A percentile compares a stretch with the other conserved stretches of the same genome.
These are phyloP conservation scores for Mallotus villosus DNA, from an alignment of 2,797 vertebrate species.

Conservation along the genomic window DNA sequence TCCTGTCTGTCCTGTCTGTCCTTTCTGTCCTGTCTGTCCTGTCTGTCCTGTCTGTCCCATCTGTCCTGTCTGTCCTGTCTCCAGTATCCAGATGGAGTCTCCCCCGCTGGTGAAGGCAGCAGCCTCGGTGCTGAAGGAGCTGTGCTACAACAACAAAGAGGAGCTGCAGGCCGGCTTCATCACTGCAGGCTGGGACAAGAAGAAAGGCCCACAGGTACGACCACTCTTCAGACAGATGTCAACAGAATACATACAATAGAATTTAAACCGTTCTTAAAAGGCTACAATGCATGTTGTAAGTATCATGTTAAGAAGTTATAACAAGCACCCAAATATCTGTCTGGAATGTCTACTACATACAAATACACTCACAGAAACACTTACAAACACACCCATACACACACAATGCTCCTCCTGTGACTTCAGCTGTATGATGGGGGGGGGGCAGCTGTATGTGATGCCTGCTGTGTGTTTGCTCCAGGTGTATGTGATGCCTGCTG, in stretches of 20 bases:
- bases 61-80: not conserved
- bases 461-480: too few relatives aligned
- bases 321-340: too few relatives aligned
- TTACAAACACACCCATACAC: not conserved
- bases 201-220: slow-evolving; percentile 79
- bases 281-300: too few relatives aligned
- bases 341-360: too few relatives aligned
- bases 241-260: too few relatives aligned
- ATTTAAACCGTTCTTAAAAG: too few relatives aligned
- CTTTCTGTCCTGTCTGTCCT: not conserved
- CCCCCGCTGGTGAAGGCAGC: slow-evolving; percentile 80
- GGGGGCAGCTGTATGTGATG: too few relatives aligned
- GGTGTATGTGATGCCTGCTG: too few relatives aligned
- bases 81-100: slow-evolving; percentile 79
- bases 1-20: not conserved
- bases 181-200: slow-evolving; percentile 85
- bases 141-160: slow-evolving; percentile 81
- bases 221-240: too few relatives aligned
- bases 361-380: not conserved
- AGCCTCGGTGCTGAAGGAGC: slow-evolving; percentile 76
- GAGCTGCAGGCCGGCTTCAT: slow-evolving; percentile 84
- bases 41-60: not conserved
- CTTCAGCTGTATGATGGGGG: too few relatives aligned
- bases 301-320: too few relatives aligned
- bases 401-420: not conserved